These are phyloP conservation scores for Daubentonia madagascariensis DNA, from an alignment of 2,113 vertebrate species.

Conservation along the genomic window DNA sequence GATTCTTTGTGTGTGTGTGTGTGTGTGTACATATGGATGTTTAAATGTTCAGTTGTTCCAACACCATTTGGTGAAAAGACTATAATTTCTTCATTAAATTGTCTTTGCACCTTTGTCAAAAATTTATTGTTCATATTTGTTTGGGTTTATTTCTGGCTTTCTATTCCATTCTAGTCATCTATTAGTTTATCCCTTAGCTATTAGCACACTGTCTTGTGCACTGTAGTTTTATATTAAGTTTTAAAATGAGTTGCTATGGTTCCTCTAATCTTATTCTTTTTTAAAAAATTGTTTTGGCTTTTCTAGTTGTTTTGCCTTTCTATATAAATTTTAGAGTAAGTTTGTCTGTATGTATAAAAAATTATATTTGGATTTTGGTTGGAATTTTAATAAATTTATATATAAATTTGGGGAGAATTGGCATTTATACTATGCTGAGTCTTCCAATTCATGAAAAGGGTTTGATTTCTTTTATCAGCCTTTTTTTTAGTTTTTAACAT, in stretches of 20 bases:
- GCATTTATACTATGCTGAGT: not conserved
- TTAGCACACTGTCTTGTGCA: not conserved
- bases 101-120: not conserved
- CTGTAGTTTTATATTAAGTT: not conserved
- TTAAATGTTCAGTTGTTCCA: not conserved
- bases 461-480: not conserved
- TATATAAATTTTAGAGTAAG: not conserved
- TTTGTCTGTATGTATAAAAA: not conserved
- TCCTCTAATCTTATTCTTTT: not conserved
- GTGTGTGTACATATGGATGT: not conserved
- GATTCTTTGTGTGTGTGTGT: not conserved
- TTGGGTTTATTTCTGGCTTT: not conserved
- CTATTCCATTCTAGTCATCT: not conserved
- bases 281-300: not conserved
- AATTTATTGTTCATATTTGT: not conserved
- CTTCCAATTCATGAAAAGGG: not conserved
- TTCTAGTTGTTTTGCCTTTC: not conserved
- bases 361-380: not conserved
- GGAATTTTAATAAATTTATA: not conserved
- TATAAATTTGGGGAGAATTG: not conserved
- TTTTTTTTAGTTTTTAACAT: not conserved
- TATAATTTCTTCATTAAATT: not conserved
- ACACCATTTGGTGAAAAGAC: not conserved
- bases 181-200: not conserved
- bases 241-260: not conserved